Evolutionary conservation across 1,140 invertebrate genomes (phyloP).

Genomic region (Drosophila albomicans): DNA sequence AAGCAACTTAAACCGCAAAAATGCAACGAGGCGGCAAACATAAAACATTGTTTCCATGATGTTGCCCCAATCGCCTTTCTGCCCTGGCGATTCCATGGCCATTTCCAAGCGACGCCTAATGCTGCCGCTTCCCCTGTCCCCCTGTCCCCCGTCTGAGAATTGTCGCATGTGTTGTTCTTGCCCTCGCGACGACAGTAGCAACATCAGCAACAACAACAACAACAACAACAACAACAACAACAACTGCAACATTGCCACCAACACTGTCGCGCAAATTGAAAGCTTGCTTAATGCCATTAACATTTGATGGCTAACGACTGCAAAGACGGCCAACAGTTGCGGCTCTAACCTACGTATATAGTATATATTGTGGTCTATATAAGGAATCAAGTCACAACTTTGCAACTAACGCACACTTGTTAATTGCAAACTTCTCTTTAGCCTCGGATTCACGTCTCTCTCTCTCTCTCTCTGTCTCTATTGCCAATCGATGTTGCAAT

Average conservation of each 20-base stretch:
- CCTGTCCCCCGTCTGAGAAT: constrained; percentile 13
- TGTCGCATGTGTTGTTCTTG: constrained; percentile 42
- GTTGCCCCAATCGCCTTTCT: constrained; percentile 34
- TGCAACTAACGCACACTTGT: constrained; percentile 27
- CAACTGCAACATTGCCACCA: constrained; percentile 27
- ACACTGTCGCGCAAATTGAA: constrained; percentile 34
- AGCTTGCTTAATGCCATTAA: constrained; percentile 65
- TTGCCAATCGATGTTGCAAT: constrained; percentile 10
- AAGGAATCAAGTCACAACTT: constrained; percentile 1
- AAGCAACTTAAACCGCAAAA: constrained; percentile 39
- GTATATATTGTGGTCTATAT: constrained; percentile 21
- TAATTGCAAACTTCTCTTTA: constrained; percentile 29
- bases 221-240: constrained; percentile 11
- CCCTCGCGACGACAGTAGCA: not conserved
- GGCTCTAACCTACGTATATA: not conserved
- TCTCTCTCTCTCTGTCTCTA: not conserved
- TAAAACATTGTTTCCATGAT: constrained; percentile 37
- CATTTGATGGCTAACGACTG: constrained; percentile 58
- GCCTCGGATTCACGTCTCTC: not conserved
- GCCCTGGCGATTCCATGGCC: constrained; percentile 2
- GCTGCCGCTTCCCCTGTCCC: not conserved
- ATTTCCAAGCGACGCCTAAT: constrained; percentile 16
- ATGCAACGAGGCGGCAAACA: constrained; percentile 45
- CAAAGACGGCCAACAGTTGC: constrained; percentile 10
- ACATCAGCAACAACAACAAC: not conserved